Percentiles rank a stretch among this genome's conserved stretches.
These are phyloP conservation scores for Collichthys lucidus DNA, from an alignment of 2,113 vertebrate species.

Conservation along the genomic window DNA sequence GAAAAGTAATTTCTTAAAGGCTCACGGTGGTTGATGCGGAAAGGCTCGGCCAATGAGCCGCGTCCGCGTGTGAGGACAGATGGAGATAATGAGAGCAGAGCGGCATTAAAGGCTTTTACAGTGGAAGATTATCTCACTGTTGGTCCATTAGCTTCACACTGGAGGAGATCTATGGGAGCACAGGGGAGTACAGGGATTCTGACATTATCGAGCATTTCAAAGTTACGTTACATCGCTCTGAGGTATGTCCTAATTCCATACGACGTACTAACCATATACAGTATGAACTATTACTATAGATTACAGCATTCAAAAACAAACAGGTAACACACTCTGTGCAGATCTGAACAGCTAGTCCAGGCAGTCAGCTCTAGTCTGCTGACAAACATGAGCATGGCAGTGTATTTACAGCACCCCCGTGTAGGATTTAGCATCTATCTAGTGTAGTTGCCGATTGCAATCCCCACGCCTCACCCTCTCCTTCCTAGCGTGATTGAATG, in stretches of 20 bases:
- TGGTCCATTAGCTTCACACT: constrained; percentile 19
- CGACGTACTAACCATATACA: background rate
- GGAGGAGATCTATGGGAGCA: background rate
- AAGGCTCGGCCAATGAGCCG: constrained; percentile 16
- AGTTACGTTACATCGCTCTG: background rate
- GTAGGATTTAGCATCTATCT: too few relatives aligned
- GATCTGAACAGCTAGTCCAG: background rate
- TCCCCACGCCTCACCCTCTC: too few relatives aligned
- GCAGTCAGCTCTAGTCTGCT: background rate
- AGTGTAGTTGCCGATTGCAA: too few relatives aligned
- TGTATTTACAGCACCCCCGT: too few relatives aligned
- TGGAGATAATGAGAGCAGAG: background rate
- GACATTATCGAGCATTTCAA: background rate
- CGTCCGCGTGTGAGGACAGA: background rate
- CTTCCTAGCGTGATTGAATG: too few relatives aligned
- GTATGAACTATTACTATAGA: background rate
- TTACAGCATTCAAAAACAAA: background rate
- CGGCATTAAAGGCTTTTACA: background rate
- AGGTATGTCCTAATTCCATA: background rate
- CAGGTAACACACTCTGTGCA: background rate
- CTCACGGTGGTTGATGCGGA: background rate
- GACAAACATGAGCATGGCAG: too few relatives aligned
- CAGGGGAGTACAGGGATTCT: background rate
- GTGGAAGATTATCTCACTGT: background rate
- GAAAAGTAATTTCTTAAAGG: constrained; percentile 1